Percentiles rank a stretch among this genome's conserved stretches.
Evolutionary conservation across 2,797 vertebrate genomes (phyloP).

Genomic region (Acipenser transmontanus): DNA sequence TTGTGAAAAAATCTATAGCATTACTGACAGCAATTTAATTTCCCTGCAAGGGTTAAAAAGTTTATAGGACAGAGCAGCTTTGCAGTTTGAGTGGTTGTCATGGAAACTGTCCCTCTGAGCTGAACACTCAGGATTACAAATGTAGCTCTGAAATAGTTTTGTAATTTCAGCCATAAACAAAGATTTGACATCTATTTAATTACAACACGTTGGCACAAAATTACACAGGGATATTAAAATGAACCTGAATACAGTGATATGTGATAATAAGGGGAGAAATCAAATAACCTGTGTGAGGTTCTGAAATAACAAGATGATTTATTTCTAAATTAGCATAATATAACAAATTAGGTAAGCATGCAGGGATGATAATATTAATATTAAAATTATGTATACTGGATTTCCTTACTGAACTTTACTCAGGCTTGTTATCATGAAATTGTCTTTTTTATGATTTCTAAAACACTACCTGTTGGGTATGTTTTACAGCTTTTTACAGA

Average conservation of each 20-base stretch:
- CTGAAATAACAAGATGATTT: neutral
- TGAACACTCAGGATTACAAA: constrained; percentile 26
- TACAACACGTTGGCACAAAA: neutral
- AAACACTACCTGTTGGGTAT: no score
- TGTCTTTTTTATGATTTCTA: neutral
- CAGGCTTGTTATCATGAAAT: no score
- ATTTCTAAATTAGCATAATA: neutral
- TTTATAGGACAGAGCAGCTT: constrained; percentile 23
- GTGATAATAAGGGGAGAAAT: constrained; percentile 2
- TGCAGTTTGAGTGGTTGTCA: constrained; percentile 29
- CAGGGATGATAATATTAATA: no score
- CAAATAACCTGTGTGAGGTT: neutral
- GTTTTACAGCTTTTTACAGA: no score
- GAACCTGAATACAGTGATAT: neutral
- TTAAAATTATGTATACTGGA: no score
- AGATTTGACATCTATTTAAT: constrained; percentile 2
- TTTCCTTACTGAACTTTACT: no score
- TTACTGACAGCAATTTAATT: neutral
- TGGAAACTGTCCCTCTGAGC: constrained; percentile 28
- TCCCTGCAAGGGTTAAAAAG: constrained; percentile 25
- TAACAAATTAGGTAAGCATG: neutral
- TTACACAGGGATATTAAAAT: constrained; percentile 12
- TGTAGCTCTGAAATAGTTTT: constrained; percentile 16
- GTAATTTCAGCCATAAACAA: neutral
- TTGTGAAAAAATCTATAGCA: no score